These are phyloP conservation scores for Pycnomerus fuliginosus DNA, from an alignment of 2,888 invertebrate species.

Conservation along the genomic window DNA sequence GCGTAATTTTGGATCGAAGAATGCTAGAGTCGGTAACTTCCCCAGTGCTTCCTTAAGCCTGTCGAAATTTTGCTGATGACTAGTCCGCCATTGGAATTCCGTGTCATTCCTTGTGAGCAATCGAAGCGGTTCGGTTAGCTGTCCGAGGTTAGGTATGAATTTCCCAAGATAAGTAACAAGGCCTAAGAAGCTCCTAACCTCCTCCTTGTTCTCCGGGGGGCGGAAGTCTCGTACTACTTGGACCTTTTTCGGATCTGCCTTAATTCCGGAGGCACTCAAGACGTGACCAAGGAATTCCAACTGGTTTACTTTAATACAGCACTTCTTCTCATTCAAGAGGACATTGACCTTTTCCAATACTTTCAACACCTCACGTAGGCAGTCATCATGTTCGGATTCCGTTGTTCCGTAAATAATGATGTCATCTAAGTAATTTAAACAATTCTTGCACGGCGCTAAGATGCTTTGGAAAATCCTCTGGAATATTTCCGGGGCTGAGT, in stretches of 20 bases:
- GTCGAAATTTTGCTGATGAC: slow-evolving; percentile 24
- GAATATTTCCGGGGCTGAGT: slow-evolving; percentile 38
- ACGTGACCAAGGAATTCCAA: not conserved
- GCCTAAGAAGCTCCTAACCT: slow-evolving; percentile 7
- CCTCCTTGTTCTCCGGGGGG: slow-evolving; percentile 2
- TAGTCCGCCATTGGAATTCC: slow-evolving; percentile 20
- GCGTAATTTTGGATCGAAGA: slow-evolving; percentile 26
- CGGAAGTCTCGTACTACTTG: slow-evolving; percentile 1
- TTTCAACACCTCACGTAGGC: slow-evolving; percentile 13
- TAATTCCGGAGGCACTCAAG: not conserved
- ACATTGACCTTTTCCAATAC: not conserved
- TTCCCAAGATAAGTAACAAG: slow-evolving; percentile 1
- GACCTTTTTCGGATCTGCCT: not conserved
- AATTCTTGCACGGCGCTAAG: slow-evolving; percentile 33
- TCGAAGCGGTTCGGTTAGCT: slow-evolving; percentile 9
- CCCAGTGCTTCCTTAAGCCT: slow-evolving; percentile 19
- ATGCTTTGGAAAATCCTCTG: slow-evolving; percentile 38
- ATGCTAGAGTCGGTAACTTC: slow-evolving; percentile 26
- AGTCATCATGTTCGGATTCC: slow-evolving; percentile 34
- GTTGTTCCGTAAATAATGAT: slow-evolving; percentile 37
- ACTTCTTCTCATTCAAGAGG: not conserved
- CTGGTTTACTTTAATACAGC: not conserved
- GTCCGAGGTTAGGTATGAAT: not conserved
- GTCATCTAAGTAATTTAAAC: slow-evolving; percentile 37
- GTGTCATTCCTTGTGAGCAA: slow-evolving; percentile 15